These are phyloP conservation scores for Ormyrus rosae DNA, from an alignment of 2,888 invertebrate genomes.

Conservation along the genomic window DNA sequence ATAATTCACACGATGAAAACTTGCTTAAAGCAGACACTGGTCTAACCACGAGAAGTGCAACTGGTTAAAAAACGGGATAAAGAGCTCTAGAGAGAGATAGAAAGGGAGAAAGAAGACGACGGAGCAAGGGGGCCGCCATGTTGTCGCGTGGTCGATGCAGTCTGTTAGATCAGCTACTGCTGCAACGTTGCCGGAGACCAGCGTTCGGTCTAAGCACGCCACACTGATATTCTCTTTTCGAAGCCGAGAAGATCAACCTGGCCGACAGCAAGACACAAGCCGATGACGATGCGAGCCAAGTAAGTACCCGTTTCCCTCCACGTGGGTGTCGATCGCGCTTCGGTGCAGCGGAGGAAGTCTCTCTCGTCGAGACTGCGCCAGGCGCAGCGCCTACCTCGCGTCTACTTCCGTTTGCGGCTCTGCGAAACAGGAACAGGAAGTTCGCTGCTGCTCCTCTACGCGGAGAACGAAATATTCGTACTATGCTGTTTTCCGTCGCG, in stretches of 20 bases:
- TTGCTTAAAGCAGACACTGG: too few species aligned
- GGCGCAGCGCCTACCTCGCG: conserved; percentile 17
- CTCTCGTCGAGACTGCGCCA: conserved; percentile 19
- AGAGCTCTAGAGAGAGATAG: too few species aligned
- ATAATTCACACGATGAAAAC: too few species aligned
- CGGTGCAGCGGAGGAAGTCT: conserved; percentile 38
- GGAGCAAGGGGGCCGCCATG: conserved; percentile 70
- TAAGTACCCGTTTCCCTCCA: conserved; percentile 29
- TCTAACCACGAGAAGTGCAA: too few species aligned
- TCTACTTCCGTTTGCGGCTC: conserved; percentile 50
- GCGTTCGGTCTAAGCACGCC: not conserved
- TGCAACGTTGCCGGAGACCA: not conserved
- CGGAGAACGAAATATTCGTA: not conserved
- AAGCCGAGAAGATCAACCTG: not conserved
- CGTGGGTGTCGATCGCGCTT: conserved; percentile 13
- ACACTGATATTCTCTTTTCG: not conserved
- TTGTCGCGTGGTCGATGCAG: conserved; percentile 58
- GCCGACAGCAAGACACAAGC: not conserved
- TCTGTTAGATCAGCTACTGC: conserved; percentile 12
- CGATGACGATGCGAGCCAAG: conserved; percentile 15
- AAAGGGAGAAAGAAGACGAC: conserved; percentile 50
- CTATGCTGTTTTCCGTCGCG: not conserved
- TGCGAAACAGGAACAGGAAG: conserved; percentile 75
- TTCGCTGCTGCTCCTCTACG: conserved; percentile 63
- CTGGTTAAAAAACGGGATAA: too few species aligned